Conservation (phyloP, 2,113 vertebrate species). For the Gopherus flavomarginatus region DNA sequence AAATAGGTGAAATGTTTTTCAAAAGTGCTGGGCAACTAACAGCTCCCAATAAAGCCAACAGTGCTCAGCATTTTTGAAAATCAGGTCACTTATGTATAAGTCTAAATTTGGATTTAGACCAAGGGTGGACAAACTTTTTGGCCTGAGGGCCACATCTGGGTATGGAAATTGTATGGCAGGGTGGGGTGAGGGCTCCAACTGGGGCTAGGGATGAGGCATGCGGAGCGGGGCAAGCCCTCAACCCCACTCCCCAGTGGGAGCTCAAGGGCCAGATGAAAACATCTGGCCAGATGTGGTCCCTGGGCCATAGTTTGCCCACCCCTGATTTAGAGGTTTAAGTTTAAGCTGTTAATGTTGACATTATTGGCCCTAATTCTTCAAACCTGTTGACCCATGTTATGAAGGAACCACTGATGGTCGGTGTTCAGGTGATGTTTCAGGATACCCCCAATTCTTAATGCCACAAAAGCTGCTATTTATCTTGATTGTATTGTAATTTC, state of each 20-base stretch:
- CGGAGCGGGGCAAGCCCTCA: no score
- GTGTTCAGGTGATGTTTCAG: not conserved
- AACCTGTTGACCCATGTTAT: fast-evolving
- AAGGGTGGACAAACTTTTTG: no score
- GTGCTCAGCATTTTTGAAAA: not conserved
- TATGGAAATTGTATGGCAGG: no score
- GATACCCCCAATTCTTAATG: not conserved
- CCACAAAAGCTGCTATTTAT: not conserved
- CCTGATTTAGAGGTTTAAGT: not conserved
- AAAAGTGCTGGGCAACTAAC: not conserved
- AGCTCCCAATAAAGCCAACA: not conserved
- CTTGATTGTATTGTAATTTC: not conserved
- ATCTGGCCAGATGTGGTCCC: no score
- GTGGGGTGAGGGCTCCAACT: no score
- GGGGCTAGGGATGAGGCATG: no score
- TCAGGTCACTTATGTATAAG: not conserved
- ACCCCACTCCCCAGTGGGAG: no score
- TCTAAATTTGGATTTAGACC: not conserved
- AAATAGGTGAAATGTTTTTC: not conserved
- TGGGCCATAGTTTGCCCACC: no score
- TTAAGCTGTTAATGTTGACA: not conserved
- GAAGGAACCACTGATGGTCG: not conserved
- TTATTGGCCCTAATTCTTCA: not conserved
- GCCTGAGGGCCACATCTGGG: no score
- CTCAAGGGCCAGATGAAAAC: no score